Percentiles rank a stretch among this genome's conserved stretches.
phyloP scores from a whole-genome alignment of 1,140 invertebrate species.

The Phymastichus coffea region DNA sequence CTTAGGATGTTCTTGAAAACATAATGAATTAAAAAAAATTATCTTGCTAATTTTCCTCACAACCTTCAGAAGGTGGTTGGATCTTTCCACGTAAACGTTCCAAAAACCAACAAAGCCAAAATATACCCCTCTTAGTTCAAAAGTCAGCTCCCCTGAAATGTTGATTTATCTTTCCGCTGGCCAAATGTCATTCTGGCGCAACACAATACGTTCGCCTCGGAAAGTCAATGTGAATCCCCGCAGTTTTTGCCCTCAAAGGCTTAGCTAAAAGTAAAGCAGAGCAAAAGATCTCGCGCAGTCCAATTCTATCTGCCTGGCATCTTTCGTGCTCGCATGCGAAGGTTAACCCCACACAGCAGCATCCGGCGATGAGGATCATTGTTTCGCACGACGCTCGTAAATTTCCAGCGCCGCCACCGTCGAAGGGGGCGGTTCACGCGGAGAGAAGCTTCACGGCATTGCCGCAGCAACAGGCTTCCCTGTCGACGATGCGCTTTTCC shows the following conservation, averaged over 20 bases:
- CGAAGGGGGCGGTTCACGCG: slow-evolving; percentile 10
- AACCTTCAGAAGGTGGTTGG: no score
- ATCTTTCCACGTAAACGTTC: no score
- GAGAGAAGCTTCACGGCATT: slow-evolving; percentile 1
- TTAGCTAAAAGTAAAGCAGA: slow-evolving; percentile 5
- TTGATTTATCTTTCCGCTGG: slow-evolving; percentile 9
- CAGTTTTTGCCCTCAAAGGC: slow-evolving; percentile 5
- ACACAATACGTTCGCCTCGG: no score
- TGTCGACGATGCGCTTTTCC: slow-evolving; percentile 24
- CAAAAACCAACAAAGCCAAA: no score
- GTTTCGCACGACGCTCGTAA: slow-evolving; percentile 19
- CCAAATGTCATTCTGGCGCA: slow-evolving; percentile 4
- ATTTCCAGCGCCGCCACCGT: slow-evolving; percentile 14
- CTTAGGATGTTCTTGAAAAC: no score
- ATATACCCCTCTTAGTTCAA: no score
- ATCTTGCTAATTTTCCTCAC: no score
- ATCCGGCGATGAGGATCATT: slow-evolving; percentile 24
- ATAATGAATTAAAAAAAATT: no score
- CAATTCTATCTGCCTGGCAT: no score
- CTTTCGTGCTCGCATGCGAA: no score
- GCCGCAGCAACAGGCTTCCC: slow-evolving; percentile 21
- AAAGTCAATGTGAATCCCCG: no score
- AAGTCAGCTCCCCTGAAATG: neutral
- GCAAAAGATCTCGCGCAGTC: no score
- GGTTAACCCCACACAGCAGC: neutral